Conservation (phyloP, 2,888 invertebrate species). For the Eulithis prunata region DNA sequence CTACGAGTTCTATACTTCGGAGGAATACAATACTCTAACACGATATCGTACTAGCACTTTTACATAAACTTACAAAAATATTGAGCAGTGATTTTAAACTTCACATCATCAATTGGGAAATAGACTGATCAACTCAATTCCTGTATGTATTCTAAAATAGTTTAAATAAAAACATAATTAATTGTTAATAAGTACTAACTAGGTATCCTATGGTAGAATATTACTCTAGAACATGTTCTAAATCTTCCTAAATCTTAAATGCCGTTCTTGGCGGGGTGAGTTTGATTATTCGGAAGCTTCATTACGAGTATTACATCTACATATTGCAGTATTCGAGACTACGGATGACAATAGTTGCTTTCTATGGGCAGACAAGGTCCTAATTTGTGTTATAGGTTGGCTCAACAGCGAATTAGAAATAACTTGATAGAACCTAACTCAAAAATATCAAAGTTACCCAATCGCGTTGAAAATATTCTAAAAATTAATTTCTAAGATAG, state of each 20-base stretch:
- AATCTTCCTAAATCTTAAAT: too few relatives aligned
- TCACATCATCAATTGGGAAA: slow-evolving; percentile 12
- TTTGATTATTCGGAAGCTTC: neutral
- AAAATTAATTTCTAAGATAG: too few relatives aligned
- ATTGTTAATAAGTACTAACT: slow-evolving; percentile 4
- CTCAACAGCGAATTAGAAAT: too few relatives aligned
- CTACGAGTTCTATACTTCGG: too few relatives aligned
- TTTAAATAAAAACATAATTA: slow-evolving; percentile 8
- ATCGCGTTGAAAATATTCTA: neutral
- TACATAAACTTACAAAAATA: neutral
- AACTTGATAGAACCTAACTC: neutral
- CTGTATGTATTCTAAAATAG: slow-evolving; percentile 16
- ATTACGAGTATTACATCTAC: too few relatives aligned
- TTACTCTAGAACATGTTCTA: neutral
- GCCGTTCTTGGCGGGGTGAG: neutral
- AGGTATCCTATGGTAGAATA: neutral
- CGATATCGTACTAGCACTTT: too few relatives aligned
- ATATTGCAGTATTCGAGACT: too few relatives aligned
- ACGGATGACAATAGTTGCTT: too few relatives aligned
- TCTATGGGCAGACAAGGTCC: too few relatives aligned
- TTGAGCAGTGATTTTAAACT: slow-evolving; percentile 15
- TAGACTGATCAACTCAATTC: slow-evolving; percentile 19
- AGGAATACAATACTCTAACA: too few relatives aligned
- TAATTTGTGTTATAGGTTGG: too few relatives aligned
- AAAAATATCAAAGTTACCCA: neutral